Evolutionary conservation across 2,113 vertebrate genomes (phyloP), one percentile per base, ranked within the genome.

Genomic region (Malurus melanocephalus): DNA sequence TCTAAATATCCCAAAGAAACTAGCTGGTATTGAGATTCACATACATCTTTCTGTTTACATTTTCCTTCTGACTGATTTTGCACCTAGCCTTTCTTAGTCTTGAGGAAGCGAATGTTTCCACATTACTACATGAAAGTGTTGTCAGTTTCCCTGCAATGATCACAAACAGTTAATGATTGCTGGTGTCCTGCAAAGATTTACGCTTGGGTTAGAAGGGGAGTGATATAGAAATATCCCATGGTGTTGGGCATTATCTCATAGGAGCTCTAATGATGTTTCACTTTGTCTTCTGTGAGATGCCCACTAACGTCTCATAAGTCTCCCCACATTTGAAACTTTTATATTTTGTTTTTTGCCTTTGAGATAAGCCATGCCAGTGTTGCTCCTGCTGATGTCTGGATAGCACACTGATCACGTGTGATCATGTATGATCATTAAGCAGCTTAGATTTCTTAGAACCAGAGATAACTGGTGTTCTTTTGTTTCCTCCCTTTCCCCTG

Each of bases 351-450:
- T 35, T 38, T 38, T 38, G 38, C 38, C 38, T 38, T 38, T 38
- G 38, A 38, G 38, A 38, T 38, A 38, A 38, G 38, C 20, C 10
- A 8, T n/a, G 7, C 13, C 30, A 28, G 24, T 51, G 72, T 57
- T 81, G 33, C 38, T 57, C 22, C 56, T 85, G 23, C 48, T 13
- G 32, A 17, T 52, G 43, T 3, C 6, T 72, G 64, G 27, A 53
- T 45, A 68, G 14, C 2, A 1, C 3, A 6, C 46, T 62, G 42
- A 12, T 17, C 4, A 0, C 16, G 8, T 1, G 0, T 33, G 9
- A 27, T 17, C 4, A 0, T 17, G 8, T 1, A 0, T 33, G 9
- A 27, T 0, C 1, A 10, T 73, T 46, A 38, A 51, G 40, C 19
- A 23, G 16, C 35, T 76, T 19, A 23, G 21, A n/a, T 73, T 59